Conservation (phyloP, 2,888 invertebrate species). For the Tetramorium bicarinatum region DNA sequence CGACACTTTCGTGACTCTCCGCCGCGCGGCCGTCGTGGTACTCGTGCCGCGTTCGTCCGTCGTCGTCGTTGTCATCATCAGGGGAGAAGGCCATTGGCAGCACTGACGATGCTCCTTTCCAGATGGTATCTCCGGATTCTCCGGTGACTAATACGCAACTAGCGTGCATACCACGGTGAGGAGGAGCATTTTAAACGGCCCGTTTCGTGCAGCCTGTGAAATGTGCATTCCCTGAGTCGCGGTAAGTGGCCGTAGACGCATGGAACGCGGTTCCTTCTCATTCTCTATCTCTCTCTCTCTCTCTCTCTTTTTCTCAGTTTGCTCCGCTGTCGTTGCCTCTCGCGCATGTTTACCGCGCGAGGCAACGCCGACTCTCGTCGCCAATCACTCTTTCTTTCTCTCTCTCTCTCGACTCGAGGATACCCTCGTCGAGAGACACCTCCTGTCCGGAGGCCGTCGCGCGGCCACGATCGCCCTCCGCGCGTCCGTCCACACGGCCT, state of each 20-base stretch:
- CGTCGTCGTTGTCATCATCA: constrained; percentile 9
- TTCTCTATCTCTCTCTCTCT: constrained; percentile 31
- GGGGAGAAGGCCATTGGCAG: constrained; percentile 61
- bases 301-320: neutral
- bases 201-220: constrained; percentile 64
- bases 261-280: neutral
- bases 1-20: constrained; percentile 1
- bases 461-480: constrained; percentile 48
- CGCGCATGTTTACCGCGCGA: constrained; percentile 61
- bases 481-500: constrained; percentile 30
- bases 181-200: constrained; percentile 63
- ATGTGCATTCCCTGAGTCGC: constrained; percentile 69
- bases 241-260: constrained; percentile 64
- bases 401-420: constrained; percentile 9
- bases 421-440: neutral
- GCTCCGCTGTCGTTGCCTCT: constrained; percentile 17
- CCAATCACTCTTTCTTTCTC: constrained; percentile 6
- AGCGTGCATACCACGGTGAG: constrained; percentile 57
- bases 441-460: neutral
- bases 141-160: constrained; percentile 73
- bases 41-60: too few relatives aligned
- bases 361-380: constrained; percentile 16
- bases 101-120: constrained; percentile 75
- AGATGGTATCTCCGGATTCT: constrained; percentile 70
- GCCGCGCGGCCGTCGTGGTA: neutral